Evolutionary conservation across 23 tunicate genomes (phyloP).

Genomic region (Trididemnum nubilum): DNA sequence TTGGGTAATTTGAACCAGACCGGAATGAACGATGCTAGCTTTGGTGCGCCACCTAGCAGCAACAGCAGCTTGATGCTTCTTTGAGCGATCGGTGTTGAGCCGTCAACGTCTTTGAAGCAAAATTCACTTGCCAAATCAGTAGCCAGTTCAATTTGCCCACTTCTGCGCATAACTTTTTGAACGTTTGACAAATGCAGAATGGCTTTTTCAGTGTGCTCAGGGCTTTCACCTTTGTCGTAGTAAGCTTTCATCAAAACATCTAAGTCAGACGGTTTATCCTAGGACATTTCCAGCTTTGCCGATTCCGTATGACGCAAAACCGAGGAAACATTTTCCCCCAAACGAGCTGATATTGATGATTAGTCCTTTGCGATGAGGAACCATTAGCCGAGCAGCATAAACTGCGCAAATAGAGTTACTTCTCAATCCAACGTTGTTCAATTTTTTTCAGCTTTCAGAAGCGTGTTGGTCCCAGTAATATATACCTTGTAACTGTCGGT

Average conservation of each 20-base stretch:
- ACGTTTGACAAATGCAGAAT: conserved; percentile 27
- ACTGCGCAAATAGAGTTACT: conserved; percentile 60
- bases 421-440: conserved; percentile 49
- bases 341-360: conserved; percentile 71
- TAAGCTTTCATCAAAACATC: too few species aligned
- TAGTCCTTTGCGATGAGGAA: conserved; percentile 46
- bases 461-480: neutral
- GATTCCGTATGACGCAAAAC: conserved; percentile 53
- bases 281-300: conserved; percentile 77
- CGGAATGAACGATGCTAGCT: neutral
- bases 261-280: neutral
- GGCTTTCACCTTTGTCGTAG: conserved; percentile 22
- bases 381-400: conserved; percentile 73
- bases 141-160: conserved; percentile 43
- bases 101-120: conserved; percentile 47
- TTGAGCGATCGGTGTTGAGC: neutral
- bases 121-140: conserved; percentile 56
- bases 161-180: conserved; percentile 48
- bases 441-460: conserved; percentile 41
- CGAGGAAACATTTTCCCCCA: conserved; percentile 51
- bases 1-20: neutral
- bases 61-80: neutral
- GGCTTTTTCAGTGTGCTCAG: conserved; percentile 38
- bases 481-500: neutral
- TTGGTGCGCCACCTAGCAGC: neutral